Evolutionary conservation across 2,888 invertebrate genomes (phyloP).

Genomic region (Epirrhoe alternata): DNA sequence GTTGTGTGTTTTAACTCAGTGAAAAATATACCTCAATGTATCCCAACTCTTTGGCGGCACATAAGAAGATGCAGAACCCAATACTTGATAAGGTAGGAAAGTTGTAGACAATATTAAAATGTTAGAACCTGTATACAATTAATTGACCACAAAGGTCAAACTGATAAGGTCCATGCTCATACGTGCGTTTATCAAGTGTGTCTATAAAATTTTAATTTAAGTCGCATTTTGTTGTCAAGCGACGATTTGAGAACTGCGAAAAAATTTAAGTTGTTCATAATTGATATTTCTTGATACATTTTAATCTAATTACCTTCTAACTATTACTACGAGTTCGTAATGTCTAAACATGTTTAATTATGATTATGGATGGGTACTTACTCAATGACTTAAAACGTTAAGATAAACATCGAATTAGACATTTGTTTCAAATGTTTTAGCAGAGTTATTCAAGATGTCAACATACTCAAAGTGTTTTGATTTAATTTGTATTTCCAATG

Average conservation of each 20-base stretch:
- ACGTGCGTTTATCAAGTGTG: not conserved
- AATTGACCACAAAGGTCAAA: constrained; percentile 11
- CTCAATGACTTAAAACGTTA: too few relatives aligned
- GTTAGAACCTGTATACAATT: not conserved
- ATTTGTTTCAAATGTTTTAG: too few relatives aligned
- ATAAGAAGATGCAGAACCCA: constrained; percentile 3
- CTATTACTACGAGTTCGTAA: too few relatives aligned
- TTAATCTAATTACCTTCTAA: too few relatives aligned
- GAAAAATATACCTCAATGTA: constrained; percentile 41
- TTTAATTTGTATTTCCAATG: too few relatives aligned
- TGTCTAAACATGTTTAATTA: too few relatives aligned
- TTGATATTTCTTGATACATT: too few relatives aligned
- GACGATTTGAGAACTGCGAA: not conserved
- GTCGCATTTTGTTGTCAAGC: not conserved
- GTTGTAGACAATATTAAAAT: not conserved
- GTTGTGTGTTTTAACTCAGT: constrained; percentile 56
- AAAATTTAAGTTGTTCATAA: not conserved
- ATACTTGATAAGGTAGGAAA: constrained; percentile 20
- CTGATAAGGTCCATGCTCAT: constrained; percentile 5
- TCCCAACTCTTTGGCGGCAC: not conserved
- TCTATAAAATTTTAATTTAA: not conserved
- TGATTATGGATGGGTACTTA: too few relatives aligned
- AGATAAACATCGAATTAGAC: too few relatives aligned
- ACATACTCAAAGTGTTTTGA: too few relatives aligned
- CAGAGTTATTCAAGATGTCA: too few relatives aligned